Base-by-base conservation (phyloP, 2,888 invertebrate species). In the Folsomia manolachei region DNA sequence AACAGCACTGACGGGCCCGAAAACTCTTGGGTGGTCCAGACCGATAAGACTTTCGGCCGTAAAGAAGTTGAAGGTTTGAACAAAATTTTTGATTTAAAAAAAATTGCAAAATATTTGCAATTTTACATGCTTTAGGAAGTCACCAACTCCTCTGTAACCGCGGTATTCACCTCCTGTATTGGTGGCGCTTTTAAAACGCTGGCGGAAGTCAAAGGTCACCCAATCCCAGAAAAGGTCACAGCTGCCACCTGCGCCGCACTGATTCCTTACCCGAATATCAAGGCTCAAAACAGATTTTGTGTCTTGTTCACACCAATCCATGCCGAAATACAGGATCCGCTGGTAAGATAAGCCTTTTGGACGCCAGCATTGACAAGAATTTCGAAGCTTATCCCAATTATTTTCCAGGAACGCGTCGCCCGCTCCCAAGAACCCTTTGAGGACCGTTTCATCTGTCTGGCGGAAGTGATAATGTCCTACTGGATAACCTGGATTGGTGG, bases 221-320 rank as follows among this genome's bases (percentile, higher is more conserved):
- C 63, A 1, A 39, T 64, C 27, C 71, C 71, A 19, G 23, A 27
- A n/a, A 63, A 68, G 24, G 23, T 71, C 2, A 60, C 71, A 21
- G 71, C 73, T 2, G 70, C 71, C 9, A 69, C 73, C 18, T 74
- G 76, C n/a, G 68, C 69, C 2, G 78, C 78, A 4, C 64, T 78
- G 18, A 69, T 78, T 1, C 78, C 78, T 25, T 78, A 78, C 70
- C 73, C 74, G 7, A 52, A 75, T 64, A 72, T 71, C 1, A 70
- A 66, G 65, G 74, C 78, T 4, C 71, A 72, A 52, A 78, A 78
- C 70, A 64, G 78, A 26, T 78, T 78, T 62, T 69, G 73, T n/a
- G 63, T 75, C 2, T 60, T 75, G 4, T 72, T 76, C 14, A 73
- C 71, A n/a, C 76, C 78, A 4, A 64, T 78, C 26, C 70, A 73